Conservation (phyloP, 2,797 vertebrate species). For the Ctenopoma multispine region DNA sequence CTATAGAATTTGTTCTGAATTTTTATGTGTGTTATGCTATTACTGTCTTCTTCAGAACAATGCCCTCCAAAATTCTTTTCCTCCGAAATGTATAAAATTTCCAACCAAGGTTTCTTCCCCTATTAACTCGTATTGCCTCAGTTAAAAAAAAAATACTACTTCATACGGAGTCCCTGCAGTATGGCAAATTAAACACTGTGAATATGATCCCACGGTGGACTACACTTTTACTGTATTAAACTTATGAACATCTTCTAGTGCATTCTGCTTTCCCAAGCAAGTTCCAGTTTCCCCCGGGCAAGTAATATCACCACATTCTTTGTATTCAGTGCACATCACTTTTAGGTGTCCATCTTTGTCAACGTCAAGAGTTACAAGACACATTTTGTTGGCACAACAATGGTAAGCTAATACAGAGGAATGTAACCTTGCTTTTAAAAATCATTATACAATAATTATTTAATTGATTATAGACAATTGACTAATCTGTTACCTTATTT, state of each 20-base stretch:
- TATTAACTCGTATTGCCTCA: conserved; percentile 10
- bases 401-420: too few relatives aligned
- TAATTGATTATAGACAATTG: too few relatives aligned
- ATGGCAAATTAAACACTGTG: conserved; percentile 20
- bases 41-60: conserved; percentile 9
- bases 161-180: conserved; percentile 4
- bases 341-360: conserved; percentile 29
- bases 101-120: conserved; percentile 16
- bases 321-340: conserved; percentile 11
- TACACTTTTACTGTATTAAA: conserved; percentile 30
- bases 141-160: conserved; percentile 26
- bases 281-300: conserved; percentile 31
- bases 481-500: not conserved
- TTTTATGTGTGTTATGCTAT: not conserved
- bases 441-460: too few relatives aligned
- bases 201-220: conserved; percentile 23
- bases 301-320: conserved; percentile 26
- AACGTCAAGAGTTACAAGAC: conserved; percentile 10
- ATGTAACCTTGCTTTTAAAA: too few relatives aligned
- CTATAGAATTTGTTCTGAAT: not conserved
- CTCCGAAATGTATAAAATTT: conserved; percentile 25
- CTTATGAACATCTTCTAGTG: conserved; percentile 21
- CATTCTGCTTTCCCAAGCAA: conserved; percentile 28
- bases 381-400: not conserved
- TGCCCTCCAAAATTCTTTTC: not conserved